Base-by-base conservation (phyloP, 53 echinoderm and acorn worm species). In the Glandiceps talaboti region DNA sequence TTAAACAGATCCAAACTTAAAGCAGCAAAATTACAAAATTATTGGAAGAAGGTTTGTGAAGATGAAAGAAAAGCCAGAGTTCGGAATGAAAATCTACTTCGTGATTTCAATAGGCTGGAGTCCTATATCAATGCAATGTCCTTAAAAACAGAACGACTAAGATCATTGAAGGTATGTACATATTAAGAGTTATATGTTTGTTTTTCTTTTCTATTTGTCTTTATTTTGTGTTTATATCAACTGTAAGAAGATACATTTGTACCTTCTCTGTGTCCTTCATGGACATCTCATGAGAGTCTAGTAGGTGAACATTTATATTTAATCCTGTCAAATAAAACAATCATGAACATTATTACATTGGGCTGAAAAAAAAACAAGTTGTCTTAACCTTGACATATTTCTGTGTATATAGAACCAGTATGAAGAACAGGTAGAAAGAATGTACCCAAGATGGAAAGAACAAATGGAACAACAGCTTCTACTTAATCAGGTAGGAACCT, bases 341-440 rank as follows among this genome's bases (percentile, higher is more conserved):
- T n/a, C n/a, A n/a, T n/a, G n/a, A n/a, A n/a, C n/a, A n/a, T n/a
- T n/a, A n/a, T n/a, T n/a, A n/a, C n/a, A n/a, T n/a, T n/a, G n/a
- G n/a, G n/a, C n/a, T n/a, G n/a, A n/a, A n/a, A n/a, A n/a, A n/a
- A n/a, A n/a, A n/a, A n/a, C n/a, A n/a, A n/a, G n/a, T n/a, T n/a
- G n/a, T n/a, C n/a, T n/a, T n/a, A n/a, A n/a, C n/a, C n/a, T n/a
- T n/a, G n/a, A n/a, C n/a, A n/a, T n/a, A n/a, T n/a, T n/a, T n/a
- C n/a, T n/a, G n/a, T n/a, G n/a, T n/a, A n/a, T n/a, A 14, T 27
- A 94, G 91, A 89, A 94, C 26, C 94, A 94, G 74, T 94, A 94
- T 83, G 84, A 90, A 77, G 84, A 78, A 73, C 94, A 91, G 80
- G 87, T 94, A n/a, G 94, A 94, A 33, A 64, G 84, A 31, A 94